Evolutionary conservation across 2,888 invertebrate species (phyloP).

Genomic region (Marronus borbonicus): DNA sequence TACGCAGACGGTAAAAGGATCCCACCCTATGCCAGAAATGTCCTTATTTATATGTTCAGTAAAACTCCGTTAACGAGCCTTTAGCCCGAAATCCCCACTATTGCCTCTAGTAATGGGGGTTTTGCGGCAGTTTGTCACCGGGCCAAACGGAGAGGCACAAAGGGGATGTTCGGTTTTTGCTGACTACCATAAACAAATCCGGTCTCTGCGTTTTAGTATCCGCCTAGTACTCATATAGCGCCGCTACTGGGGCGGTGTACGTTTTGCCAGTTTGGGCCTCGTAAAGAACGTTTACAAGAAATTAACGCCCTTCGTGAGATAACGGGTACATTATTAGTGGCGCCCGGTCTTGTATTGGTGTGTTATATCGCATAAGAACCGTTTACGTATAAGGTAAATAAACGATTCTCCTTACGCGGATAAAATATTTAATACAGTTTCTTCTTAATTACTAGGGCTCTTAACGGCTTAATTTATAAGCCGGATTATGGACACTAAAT

Average conservation of each 20-base stretch:
- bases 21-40: slow-evolving; percentile 4
- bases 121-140: slow-evolving; percentile 30
- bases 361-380: not conserved
- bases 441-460: not conserved
- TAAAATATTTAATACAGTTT: not conserved
- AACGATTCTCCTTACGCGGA: not conserved
- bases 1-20: not conserved
- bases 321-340: slow-evolving; percentile 26
- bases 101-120: slow-evolving; percentile 25
- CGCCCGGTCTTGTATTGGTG: slow-evolving; percentile 1
- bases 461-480: not conserved
- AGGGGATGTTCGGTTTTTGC: slow-evolving; percentile 20
- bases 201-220: slow-evolving; percentile 6
- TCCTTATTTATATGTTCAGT: slow-evolving; percentile 33
- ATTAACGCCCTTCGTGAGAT: slow-evolving; percentile 15
- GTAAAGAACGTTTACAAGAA: slow-evolving; percentile 21
- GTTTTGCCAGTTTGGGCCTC: not conserved
- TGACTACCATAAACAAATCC: slow-evolving; percentile 21
- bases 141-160: slow-evolving; percentile 13
- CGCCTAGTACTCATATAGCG: not conserved
- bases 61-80: slow-evolving; percentile 36
- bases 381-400: slow-evolving; percentile 5
- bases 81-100: slow-evolving; percentile 24
- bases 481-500: not conserved
- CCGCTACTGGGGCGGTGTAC: not conserved